Percentiles rank a stretch among this genome's conserved stretches.
phyloP scores from a whole-genome alignment of 2,113 vertebrate species.

The cat (Felis catus) region F.catus_Fca126_mat1.0 CM031413.1:118417501-118418000 shows the following conservation, averaged over 20 bases:
- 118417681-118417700: not conserved
- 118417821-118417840: not conserved
- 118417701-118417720: not conserved
- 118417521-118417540: not conserved
- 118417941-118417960: not conserved
- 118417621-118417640: not conserved
- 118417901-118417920: not conserved
- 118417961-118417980: not conserved
- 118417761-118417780: not conserved
- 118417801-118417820: not conserved
- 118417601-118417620: not conserved
- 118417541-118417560: not conserved
- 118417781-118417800: not conserved
- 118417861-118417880: not conserved
- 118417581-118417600: not conserved
- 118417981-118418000: not conserved
- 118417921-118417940: not conserved
- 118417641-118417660: not conserved
- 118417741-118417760: not conserved
- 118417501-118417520: not conserved
- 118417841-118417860: not conserved
- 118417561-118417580: not conserved
- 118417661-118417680: not conserved
- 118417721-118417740: not conserved
- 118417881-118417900: not conserved